Base-by-base conservation (phyloP, 2,888 invertebrate genomes). In the Drosophila paracracens region DNA sequence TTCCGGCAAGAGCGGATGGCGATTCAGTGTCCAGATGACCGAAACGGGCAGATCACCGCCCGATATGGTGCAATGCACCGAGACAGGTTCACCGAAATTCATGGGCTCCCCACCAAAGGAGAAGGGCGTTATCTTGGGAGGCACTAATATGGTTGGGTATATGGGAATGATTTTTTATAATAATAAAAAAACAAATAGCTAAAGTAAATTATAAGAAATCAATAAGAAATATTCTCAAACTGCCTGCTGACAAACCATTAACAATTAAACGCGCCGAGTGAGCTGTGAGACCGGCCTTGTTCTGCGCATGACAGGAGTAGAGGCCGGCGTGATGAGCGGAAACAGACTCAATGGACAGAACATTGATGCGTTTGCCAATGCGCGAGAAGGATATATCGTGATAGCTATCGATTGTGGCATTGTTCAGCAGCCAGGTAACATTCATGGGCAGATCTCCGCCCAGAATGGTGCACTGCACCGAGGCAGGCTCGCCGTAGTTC, bases 31-130 rank as follows among this genome's bases (percentile, higher is more conserved):
- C 97, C 97, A 98, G 59, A 94, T 94, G 74, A 97, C 95, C 75
- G 94, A 95, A 74, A 97, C 94, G 16, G 97, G 97, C 82, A 96
- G 94, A 94, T 97, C 97, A 74, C 97, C 97, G 91, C 96, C 95
- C 75, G 96, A 94, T 79, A 96, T 95, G 62, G 95, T 95, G 93
- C 96, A 96, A 86, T 94, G 93, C 33, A 94, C 92, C 38, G 94
- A 93, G n/a, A 94, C 94, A n/a, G 93, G 92, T 63, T 96, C 96
- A 70, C 96, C 96, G 81, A 95, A 95, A 92, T 95, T 95, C 92
- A 95, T 95, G 59, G 95, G 95, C 83, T 95, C 95, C 89, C 96
- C 95, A 90, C 96, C 96, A 92, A 97, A 97, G 80, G 95, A 94
- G 93, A 97, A 97, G 85, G 96, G 95, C 91, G 95, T 95, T 91